Evolutionary conservation across 64 coral and sea anemone species (phyloP).

Genomic region (Trachythela sp.): DNA sequence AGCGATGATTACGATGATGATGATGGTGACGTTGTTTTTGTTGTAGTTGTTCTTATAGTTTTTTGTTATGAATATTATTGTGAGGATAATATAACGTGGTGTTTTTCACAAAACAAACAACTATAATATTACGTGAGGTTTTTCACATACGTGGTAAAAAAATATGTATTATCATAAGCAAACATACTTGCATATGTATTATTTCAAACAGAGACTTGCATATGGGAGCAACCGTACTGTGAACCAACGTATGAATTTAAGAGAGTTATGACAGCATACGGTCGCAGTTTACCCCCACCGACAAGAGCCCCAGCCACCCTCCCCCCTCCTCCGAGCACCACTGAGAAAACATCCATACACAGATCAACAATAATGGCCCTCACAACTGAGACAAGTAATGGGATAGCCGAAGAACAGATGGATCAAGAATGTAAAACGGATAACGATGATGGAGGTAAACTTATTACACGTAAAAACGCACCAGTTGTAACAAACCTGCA

Average conservation of each 20-base stretch:
- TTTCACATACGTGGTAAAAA: too few relatives aligned
- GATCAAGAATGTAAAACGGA: not conserved
- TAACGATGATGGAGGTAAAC: not conserved
- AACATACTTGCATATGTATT: too few relatives aligned
- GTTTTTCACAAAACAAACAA: too few relatives aligned
- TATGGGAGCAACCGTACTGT: not conserved
- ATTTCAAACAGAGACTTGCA: not conserved
- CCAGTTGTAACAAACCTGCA: not conserved
- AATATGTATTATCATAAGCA: too few relatives aligned
- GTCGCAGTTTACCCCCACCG: not conserved
- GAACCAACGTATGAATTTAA: not conserved
- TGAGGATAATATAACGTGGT: too few relatives aligned
- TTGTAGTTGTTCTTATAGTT: too few relatives aligned
- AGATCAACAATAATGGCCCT: not conserved
- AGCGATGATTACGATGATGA: too few relatives aligned
- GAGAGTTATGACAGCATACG: not conserved
- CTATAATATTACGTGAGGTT: too few relatives aligned
- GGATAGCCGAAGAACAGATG: not conserved
- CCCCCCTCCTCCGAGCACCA: not conserved
- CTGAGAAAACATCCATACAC: not conserved
- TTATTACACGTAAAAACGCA: too few relatives aligned
- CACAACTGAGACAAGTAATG: not conserved
- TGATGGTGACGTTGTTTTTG: too few relatives aligned
- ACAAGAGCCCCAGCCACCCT: not conserved
- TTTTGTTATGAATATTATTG: too few relatives aligned